Evolutionary conservation across 2,888 invertebrate species (phyloP), one percentile per base, ranked within the genome.

Genomic region (Acrobasis repandana): DNA sequence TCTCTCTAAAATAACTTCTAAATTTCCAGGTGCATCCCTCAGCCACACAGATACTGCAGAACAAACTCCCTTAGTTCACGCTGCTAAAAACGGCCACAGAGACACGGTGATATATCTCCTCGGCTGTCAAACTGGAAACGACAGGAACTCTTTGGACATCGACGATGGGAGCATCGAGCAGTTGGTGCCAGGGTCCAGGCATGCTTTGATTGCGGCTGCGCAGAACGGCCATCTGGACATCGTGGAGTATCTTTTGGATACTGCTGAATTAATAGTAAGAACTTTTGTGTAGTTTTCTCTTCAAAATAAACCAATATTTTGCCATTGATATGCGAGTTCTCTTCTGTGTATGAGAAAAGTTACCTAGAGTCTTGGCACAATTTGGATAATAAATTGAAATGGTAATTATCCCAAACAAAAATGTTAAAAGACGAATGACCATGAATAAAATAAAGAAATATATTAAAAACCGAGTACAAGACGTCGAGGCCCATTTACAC

Each of bases 231-330:
- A 98, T 82, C 93, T 95, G 56, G 96, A 97, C 86, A 96, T 98
- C 65, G 96, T 98, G 14, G 98, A 98, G 82, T 98, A 97, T 85
- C 91, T 98, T 18, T 84, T 98, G 61, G 97, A 98, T 84, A 96
- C 96, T 90, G 95, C 96, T 47, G 96, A 96, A 73, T 94, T 97
- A 18, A 94, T 95, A 62, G 95, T 97, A 6, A 96, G 98, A 28
- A 28, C 28, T 28, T 28, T 28, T 28, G 6, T 86, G 28, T 16
- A 14, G 70, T 49, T 8, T 15, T 28, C 38, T 36, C 9, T 33
- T 18, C 56, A 43, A 38, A 43, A 3, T 18, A 36, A 9, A 54
- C 16, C 16, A 6, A 36, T 20, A 15, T 20, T 20, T 20, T 20
- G 20, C 20, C 20, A 20, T 20, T 20, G 20, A 20, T 20, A 4